phyloP scores from a whole-genome alignment of 1,140 invertebrate genomes.

The Megathymus violae region DNA sequence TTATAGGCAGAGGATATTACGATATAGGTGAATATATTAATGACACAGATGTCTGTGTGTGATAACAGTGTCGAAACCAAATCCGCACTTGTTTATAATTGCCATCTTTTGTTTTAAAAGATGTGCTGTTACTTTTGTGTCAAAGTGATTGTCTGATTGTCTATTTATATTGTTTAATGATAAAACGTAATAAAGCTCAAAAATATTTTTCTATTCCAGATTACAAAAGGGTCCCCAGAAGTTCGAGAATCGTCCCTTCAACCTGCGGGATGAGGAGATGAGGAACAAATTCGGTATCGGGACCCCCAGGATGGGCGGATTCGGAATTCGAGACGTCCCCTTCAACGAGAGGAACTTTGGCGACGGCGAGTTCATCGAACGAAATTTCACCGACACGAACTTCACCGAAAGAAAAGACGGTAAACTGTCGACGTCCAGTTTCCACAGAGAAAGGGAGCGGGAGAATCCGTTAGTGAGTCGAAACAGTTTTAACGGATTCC shows the following conservation, averaged over 20 bases:
- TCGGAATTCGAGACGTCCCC: conserved; percentile 69
- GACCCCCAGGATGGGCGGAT: conserved; percentile 74
- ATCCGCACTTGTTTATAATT: too few species aligned
- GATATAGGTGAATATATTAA: too few species aligned
- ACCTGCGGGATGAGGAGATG: conserved; percentile 70
- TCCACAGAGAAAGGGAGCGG: conserved; percentile 75
- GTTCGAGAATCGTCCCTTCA: conserved; percentile 71
- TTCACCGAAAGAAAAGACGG: conserved; percentile 75
- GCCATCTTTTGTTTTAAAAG: too few species aligned
- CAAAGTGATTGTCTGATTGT: too few species aligned
- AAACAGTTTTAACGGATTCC: conserved; percentile 80
- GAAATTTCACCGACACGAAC: conserved; percentile 68
- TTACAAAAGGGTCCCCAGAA: conserved; percentile 61
- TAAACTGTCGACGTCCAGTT: conserved; percentile 78
- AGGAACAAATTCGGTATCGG: conserved; percentile 72
- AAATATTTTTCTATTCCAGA: too few species aligned
- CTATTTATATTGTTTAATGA: too few species aligned
- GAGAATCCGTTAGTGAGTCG: conserved; percentile 76
- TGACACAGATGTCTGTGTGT: too few species aligned
- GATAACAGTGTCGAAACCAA: too few species aligned
- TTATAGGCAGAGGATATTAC: too few species aligned
- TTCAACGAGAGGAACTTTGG: conserved; percentile 71
- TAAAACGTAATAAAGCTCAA: too few species aligned
- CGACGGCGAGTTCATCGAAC: conserved; percentile 64
- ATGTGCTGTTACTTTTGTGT: too few species aligned